Conservation (phyloP, 2,797 vertebrate species). For the Agapornis canus region DNA sequence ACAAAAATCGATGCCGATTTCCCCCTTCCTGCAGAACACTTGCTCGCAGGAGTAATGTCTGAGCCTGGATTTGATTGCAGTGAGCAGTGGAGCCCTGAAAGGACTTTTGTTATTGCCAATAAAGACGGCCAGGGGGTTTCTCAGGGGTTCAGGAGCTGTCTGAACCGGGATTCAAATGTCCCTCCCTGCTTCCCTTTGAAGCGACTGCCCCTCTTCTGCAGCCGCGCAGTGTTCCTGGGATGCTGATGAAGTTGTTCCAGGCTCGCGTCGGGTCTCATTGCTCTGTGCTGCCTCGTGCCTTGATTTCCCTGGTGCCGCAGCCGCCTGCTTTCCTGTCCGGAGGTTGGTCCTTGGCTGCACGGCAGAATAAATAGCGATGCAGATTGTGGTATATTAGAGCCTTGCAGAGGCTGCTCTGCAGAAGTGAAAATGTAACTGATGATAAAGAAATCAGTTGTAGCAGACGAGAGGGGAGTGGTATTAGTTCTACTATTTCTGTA, state of each 20-base stretch:
- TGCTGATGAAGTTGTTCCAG: constrained; percentile 39
- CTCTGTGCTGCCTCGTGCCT: neutral
- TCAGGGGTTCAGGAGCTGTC: constrained; percentile 26
- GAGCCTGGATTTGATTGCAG: neutral
- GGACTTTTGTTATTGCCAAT: constrained; percentile 19
- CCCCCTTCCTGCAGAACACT: neutral
- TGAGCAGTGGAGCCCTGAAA: neutral
- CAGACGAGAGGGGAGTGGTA: neutral
- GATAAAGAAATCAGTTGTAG: neutral
- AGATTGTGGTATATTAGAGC: neutral
- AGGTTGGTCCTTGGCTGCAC: neutral
- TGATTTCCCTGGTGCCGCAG: neutral
- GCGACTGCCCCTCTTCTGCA: neutral
- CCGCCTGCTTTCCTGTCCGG: neutral
- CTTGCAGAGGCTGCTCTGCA: neutral
- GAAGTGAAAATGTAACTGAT: constrained; percentile 28
- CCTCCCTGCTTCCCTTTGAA: neutral
- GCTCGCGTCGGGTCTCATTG: neutral
- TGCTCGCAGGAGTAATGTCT: neutral
- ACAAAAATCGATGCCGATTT: constrained; percentile 59
- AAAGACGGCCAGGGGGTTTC: neutral
- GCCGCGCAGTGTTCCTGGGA: neutral
- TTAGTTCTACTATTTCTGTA: constrained; percentile 21
- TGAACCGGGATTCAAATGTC: constrained; percentile 1
- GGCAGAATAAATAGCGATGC: neutral